Base-by-base conservation (phyloP, 1,140 invertebrate species). In the Caenorhabditis briggsae region DNA sequence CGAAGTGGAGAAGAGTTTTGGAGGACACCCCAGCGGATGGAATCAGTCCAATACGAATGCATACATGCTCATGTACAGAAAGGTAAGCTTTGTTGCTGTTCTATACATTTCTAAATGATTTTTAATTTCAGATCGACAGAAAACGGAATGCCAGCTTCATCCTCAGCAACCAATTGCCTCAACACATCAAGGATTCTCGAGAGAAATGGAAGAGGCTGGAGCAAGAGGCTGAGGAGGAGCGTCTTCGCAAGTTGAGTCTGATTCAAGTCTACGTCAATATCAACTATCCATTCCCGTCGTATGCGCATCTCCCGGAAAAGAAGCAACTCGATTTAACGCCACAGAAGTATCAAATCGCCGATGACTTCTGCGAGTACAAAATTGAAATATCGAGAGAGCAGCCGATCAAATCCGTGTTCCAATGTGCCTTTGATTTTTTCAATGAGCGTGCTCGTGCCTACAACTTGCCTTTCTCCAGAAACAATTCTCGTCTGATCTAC, bases 41-140 rank as follows among this genome's bases (percentile, higher is more conserved):
- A 82, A 83, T 33, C 92, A 94, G 89, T 96, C 95, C 87, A 96
- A 96, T 90, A 96, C 96, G 58, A 97, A 96, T 93, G 96, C 96
- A 0, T 97, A 97, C 90, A 97, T 97, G 96, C 93, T 97, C 25
- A 96, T 97, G 95, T 97, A 97, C 91, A 93, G 96, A 86, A 95
- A 96, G 88, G 95, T 96, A 41, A 83, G 53, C 74, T 16, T 50
- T 16, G 23, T 41, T 64, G 50, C 16, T 14, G 2, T 9, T 58
- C 2, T 58, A 2, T 20, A 18, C 8, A n/a, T 58, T 85, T 88
- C 93, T 91, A 92, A 94, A 82, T 95, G 95, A 23, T 95, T 96
- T 91, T 93, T 1, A 33, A 33, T 94, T 87, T 93, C 94, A 16
- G 94, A 95, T 88, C 43, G 89, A 90, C 56, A n/a, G 46, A 20